These are phyloP conservation scores for Poeciliopsis presidionis DNA, from an alignment of 2,797 vertebrate species.

Conservation along the genomic window DNA sequence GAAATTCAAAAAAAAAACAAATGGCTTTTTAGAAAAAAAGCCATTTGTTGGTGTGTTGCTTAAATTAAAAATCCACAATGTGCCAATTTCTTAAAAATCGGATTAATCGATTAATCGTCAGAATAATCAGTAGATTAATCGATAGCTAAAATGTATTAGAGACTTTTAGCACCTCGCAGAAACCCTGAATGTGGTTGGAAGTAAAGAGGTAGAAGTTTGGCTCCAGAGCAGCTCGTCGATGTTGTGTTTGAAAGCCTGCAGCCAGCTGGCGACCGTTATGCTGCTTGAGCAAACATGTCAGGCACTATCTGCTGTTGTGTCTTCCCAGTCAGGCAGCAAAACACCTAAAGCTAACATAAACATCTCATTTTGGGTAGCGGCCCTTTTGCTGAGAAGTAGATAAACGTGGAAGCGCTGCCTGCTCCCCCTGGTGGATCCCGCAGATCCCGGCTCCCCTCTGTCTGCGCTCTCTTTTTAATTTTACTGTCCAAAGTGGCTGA, in stretches of 20 bases:
- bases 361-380: not conserved
- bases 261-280: not conserved
- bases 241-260: not conserved
- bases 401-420: constrained; percentile 9
- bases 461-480: constrained; percentile 5
- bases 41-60: too few species aligned
- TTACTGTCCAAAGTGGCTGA: constrained; percentile 14
- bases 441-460: constrained; percentile 25
- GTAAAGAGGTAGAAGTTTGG: not conserved
- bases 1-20: too few species aligned
- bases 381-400: not conserved
- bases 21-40: too few species aligned
- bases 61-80: not conserved
- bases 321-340: not conserved
- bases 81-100: too few species aligned
- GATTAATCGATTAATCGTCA: too few species aligned
- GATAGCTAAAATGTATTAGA: not conserved
- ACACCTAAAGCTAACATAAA: not conserved
- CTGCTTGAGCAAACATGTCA: not conserved
- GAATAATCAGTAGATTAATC: not conserved
- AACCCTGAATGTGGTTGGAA: not conserved
- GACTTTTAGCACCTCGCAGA: not conserved
- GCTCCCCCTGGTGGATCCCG: constrained; percentile 41
- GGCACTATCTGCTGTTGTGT: not conserved
- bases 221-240: not conserved